These are phyloP conservation scores for Iselma pallidipennis DNA, from an alignment of 2,888 invertebrate genomes.

Conservation along the genomic window DNA sequence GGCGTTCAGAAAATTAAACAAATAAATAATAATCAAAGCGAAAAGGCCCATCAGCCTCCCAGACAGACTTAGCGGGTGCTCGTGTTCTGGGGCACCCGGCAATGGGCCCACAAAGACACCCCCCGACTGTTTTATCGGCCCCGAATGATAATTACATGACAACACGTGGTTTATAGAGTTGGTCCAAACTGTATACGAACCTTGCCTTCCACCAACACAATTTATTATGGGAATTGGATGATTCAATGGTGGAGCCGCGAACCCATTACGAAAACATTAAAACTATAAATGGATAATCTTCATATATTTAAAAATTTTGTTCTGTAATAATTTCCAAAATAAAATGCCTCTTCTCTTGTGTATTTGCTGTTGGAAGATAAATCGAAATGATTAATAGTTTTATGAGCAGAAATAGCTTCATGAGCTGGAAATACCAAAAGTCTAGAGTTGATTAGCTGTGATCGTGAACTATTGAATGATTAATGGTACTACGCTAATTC, in stretches of 20 bases:
- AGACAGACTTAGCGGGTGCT: conserved; percentile 47
- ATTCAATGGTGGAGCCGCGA: conserved; percentile 21
- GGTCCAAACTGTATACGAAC: conserved; percentile 24
- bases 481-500: conserved; percentile 33
- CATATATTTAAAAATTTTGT: no score
- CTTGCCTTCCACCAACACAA: conserved; percentile 28
- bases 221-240: conserved; percentile 38
- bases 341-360: background rate
- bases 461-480: conserved; percentile 26
- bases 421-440: background rate
- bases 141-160: conserved; percentile 55
- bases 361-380: background rate
- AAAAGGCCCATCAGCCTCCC: conserved; percentile 46
- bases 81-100: conserved; percentile 55
- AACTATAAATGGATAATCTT: background rate
- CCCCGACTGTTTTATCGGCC: conserved; percentile 52
- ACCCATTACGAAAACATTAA: conserved; percentile 19
- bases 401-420: background rate
- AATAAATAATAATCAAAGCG: conserved; percentile 44
- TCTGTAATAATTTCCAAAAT: background rate
- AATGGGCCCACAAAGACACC: conserved; percentile 48
- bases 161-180: conserved; percentile 53
- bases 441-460: background rate
- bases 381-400: background rate
- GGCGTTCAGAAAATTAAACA: conserved; percentile 25